Base-by-base conservation (phyloP, 1,140 invertebrate species). In the Drosophila orena region DNA sequence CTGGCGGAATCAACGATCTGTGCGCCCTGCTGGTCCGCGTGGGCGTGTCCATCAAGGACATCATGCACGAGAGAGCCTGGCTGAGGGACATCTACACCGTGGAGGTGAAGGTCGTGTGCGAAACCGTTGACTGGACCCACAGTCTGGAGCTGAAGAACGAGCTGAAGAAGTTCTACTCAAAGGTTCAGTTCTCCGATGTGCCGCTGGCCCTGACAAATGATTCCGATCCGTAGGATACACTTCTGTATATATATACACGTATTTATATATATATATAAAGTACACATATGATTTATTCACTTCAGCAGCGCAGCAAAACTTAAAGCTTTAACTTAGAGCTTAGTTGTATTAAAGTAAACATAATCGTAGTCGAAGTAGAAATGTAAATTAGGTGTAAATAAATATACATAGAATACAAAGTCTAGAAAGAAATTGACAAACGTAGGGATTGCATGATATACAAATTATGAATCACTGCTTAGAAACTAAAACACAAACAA, bases 21-120 rank as follows among this genome's bases (percentile, higher is more conserved):
- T 97, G 97, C 77, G 94, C 94, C 77, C 89, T 97, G 14, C 93
- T 98, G 5, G 94, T 95, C 0, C 94, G 94, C 4, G 93, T 96
- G 24, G 97, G 97, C 2, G 97, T 97, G 5, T 97, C 96, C 40
- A 97, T 99, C 54, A 98, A 98, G 92, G 97, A 98, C 83, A 97
- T 99, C 58, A 96, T 97, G 92, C 98, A 98, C 92, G 98, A 98
- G 92, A 93, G 98, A 62, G 97, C 98, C 5, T 99, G 98, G 97
- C 94, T 99, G 35, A 95, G 95, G 3, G 97, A 99, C 92, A 95
- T 98, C 14, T 98, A 97, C 91, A 95, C 96, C 84, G 96, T 97
- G 58, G 94, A 96, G 79, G 95, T 96, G 90, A 97, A 96, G 93
- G 96, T 97, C 1, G 94, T 97, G 2, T 96, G 96, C 78, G 97